These are phyloP conservation scores for Hypsibius dujardini DNA, from an alignment of 1,140 invertebrate species.

Conservation along the genomic window DNA sequence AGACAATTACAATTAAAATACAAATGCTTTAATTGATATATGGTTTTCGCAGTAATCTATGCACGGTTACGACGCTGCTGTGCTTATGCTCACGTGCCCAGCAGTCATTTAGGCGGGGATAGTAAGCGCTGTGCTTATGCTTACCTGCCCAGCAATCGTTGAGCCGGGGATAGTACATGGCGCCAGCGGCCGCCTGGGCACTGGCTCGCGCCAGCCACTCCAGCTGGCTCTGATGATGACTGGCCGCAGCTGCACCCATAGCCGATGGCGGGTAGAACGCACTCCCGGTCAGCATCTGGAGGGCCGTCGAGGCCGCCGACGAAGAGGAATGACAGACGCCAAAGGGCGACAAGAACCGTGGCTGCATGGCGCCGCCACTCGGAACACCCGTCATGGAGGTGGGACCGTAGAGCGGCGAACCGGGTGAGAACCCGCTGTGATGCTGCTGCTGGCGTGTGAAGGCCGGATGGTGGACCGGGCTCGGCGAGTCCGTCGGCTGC, in stretches of 20 bases:
- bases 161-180: not conserved
- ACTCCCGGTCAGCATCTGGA: constrained; percentile 12
- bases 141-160: constrained; percentile 12
- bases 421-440: too few relatives aligned
- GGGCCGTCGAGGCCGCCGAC: constrained; percentile 10
- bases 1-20: too few relatives aligned
- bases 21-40: too few relatives aligned
- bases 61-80: too few relatives aligned
- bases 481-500: too few relatives aligned
- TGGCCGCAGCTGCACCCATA: too few relatives aligned
- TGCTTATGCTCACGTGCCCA: too few relatives aligned
- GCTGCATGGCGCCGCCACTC: not conserved
- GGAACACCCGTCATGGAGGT: not conserved
- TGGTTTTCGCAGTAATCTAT: too few relatives aligned
- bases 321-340: constrained; percentile 4
- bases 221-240: not conserved
- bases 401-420: too few relatives aligned
- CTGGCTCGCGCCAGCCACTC: constrained; percentile 15
- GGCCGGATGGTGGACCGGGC: too few relatives aligned
- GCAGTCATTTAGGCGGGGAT: not conserved
- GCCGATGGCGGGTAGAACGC: not conserved
- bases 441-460: too few relatives aligned
- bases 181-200: not conserved
- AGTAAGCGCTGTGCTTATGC: not conserved
- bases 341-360: constrained; percentile 4